Evolutionary conservation across 2,113 vertebrate species (phyloP).

Genomic region (Girardinichthys multiradiatus): DNA sequence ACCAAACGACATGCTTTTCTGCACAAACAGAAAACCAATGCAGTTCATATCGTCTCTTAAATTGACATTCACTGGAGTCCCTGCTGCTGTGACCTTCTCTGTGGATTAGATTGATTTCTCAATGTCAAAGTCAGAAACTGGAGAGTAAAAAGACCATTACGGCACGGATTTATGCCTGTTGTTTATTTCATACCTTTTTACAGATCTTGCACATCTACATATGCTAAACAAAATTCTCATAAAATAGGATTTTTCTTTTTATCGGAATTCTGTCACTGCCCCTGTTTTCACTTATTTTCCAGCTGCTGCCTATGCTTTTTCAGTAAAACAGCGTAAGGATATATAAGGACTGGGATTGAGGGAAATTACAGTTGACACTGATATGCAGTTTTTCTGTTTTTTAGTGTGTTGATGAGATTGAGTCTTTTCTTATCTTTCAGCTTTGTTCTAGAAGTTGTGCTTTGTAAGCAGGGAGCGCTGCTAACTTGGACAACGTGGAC

Average conservation of each 20-base stretch:
- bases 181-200: not conserved
- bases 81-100: constrained; percentile 2
- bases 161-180: not conserved
- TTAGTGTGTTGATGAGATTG: constrained; percentile 4
- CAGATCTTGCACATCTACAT: not conserved
- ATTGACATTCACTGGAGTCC: constrained; percentile 1
- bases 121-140: not conserved
- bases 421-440: not conserved
- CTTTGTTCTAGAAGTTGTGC: not conserved
- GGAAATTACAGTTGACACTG: not conserved
- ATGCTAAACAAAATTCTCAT: not conserved
- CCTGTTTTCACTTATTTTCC: not conserved
- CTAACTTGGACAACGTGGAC: constrained; percentile 1
- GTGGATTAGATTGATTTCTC: not conserved
- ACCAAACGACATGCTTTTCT: not conserved
- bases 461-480: not conserved
- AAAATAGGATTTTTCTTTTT: not conserved
- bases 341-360: not conserved
- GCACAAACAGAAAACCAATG: not conserved
- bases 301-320: not conserved
- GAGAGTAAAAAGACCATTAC: not conserved
- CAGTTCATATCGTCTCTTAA: constrained; percentile 1
- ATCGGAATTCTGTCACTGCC: not conserved
- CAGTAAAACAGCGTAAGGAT: not conserved
- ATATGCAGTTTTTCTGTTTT: not conserved